These are phyloP conservation scores for Nannoperca australis DNA, from an alignment of 2,797 vertebrate species.

Conservation along the genomic window DNA sequence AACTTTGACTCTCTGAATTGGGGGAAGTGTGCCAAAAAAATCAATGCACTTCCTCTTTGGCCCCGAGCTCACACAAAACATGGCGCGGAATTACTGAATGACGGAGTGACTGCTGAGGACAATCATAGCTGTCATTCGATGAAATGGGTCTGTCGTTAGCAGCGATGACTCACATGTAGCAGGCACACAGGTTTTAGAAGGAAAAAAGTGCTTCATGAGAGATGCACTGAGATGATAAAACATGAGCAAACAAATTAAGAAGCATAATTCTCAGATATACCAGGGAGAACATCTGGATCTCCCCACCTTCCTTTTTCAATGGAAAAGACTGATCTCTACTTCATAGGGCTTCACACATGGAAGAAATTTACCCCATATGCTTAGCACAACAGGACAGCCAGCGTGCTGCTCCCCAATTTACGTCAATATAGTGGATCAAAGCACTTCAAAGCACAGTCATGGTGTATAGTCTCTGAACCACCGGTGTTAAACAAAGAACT, in stretches of 20 bases:
- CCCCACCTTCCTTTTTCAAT: conserved; percentile 67
- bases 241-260: conserved; percentile 42
- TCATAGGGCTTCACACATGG: conserved; percentile 82
- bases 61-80: conserved; percentile 73
- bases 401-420: conserved; percentile 78
- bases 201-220: conserved; percentile 46
- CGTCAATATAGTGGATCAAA: conserved; percentile 82
- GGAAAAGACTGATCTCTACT: conserved; percentile 77
- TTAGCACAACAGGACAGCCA: conserved; percentile 79
- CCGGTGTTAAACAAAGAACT: conserved; percentile 60
- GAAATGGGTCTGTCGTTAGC: conserved; percentile 37
- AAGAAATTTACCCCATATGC: conserved; percentile 82
- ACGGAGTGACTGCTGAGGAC: conserved; percentile 52
- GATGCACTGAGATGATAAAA: conserved; percentile 35
- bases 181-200: conserved; percentile 9
- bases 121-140: conserved; percentile 39
- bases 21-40: conserved; percentile 82
- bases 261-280: conserved; percentile 13
- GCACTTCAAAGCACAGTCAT: conserved; percentile 74
- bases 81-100: conserved; percentile 72
- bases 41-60: conserved; percentile 82
- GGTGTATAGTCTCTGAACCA: conserved; percentile 67
- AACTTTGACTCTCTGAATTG: conserved; percentile 81
- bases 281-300: conserved; percentile 67
- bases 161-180: conserved; percentile 49